Evolutionary conservation across 2,113 vertebrate genomes (phyloP).

Genomic region (Forbesichthys papilliferus): DNA sequence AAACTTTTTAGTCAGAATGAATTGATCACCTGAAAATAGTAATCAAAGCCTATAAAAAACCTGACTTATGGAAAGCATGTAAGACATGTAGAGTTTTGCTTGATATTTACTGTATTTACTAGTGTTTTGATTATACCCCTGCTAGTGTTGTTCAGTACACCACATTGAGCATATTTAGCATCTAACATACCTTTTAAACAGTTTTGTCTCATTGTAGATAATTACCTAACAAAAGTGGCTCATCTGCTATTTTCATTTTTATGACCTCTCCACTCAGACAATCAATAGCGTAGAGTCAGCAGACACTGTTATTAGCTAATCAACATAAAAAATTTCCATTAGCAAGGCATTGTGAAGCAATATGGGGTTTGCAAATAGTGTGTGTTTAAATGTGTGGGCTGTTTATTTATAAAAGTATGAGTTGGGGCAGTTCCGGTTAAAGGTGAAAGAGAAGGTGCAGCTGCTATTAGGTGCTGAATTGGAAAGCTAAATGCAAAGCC

Average conservation of each 20-base stretch:
- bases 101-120: background rate
- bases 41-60: no score
- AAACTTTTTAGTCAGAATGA: no score
- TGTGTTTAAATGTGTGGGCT: conserved; percentile 12
- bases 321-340: conserved; percentile 50
- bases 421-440: background rate
- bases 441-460: background rate
- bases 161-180: background rate
- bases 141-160: no score
- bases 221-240: conserved; percentile 4
- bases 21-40: no score
- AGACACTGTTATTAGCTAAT: conserved; percentile 38
- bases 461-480: background rate
- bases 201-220: background rate
- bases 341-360: conserved; percentile 26
- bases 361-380: conserved; percentile 8
- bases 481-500: background rate
- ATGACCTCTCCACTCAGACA: conserved; percentile 11
- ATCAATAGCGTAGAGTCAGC: conserved; percentile 38
- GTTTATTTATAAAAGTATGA: background rate
- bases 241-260: conserved; percentile 15
- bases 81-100: background rate
- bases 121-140: no score
- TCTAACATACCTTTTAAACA: background rate
- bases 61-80: no score